Conservation (phyloP, 2,888 invertebrate species). For the Eupithecia insigniata region DNA sequence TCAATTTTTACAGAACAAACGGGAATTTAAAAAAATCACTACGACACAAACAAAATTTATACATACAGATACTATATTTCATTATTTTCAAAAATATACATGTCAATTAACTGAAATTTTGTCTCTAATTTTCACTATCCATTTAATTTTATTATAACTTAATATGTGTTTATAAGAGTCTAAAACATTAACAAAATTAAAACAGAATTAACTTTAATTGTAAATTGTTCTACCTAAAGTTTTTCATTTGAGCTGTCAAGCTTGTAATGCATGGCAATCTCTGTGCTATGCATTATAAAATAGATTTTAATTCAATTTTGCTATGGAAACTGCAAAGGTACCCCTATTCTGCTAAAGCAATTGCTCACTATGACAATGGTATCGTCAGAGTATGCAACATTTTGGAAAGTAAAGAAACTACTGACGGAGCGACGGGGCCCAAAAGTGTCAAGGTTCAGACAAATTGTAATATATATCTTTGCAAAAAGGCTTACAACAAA, state of each 20-base stretch:
- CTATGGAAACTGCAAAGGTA: not conserved
- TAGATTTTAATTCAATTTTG: too few species aligned
- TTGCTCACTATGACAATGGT: too few species aligned
- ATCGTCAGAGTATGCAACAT: too few species aligned
- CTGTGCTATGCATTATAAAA: not conserved
- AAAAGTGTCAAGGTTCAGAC: too few species aligned
- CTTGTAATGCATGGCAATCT: too few species aligned
- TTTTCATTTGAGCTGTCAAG: not conserved
- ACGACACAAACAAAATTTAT: not conserved
- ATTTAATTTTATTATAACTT: not conserved
- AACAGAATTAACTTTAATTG: not conserved
- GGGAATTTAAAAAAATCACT: not conserved
- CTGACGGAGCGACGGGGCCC: too few species aligned
- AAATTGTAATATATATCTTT: too few species aligned
- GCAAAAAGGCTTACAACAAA: too few species aligned
- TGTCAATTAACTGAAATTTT: not conserved
- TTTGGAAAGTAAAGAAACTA: too few species aligned
- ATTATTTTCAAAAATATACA: conserved; percentile 1
- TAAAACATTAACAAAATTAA: not conserved
- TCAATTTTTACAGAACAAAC: not conserved
- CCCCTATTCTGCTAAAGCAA: too few species aligned
- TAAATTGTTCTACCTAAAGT: not conserved
- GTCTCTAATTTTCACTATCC: too few species aligned
- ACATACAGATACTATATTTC: not conserved
- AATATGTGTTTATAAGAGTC: not conserved